These are phyloP conservation scores for Eudasyphora cyanicolor DNA, from an alignment of 2,888 invertebrate genomes.

Conservation along the genomic window DNA sequence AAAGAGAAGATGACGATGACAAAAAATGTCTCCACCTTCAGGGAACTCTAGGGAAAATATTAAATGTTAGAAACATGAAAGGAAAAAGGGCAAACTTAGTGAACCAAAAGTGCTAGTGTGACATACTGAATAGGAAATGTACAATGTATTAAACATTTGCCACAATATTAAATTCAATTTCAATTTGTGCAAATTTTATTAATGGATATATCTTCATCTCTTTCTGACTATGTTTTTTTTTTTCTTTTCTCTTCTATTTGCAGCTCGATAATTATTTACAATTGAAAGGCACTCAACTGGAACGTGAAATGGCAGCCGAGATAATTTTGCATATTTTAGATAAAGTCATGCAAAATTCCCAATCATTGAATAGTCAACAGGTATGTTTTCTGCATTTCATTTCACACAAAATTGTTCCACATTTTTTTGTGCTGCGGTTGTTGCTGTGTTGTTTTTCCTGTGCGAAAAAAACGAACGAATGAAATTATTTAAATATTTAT, in stretches of 20 bases:
- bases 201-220: not conserved
- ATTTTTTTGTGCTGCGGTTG: not conserved
- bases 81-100: not conserved
- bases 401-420: not conserved
- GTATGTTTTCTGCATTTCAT: constrained; percentile 79
- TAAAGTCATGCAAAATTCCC: constrained; percentile 84
- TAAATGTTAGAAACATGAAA: no score
- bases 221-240: constrained; percentile 3
- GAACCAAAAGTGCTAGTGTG: no score
- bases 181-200: not conserved
- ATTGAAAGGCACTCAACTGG: constrained; percentile 79
- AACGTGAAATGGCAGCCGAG: constrained; percentile 82
- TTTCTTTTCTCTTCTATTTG: constrained; percentile 62
- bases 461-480: no score
- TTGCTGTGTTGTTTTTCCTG: constrained; percentile 16
- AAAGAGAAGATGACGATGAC: constrained; percentile 15
- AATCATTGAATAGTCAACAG: constrained; percentile 87
- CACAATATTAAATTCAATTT: not conserved
- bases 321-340: constrained; percentile 84
- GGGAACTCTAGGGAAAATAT: no score
- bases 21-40: constrained; percentile 2
- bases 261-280: constrained; percentile 80
- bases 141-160: not conserved
- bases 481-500: constrained; percentile 48
- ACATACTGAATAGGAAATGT: no score